phyloP scores from a whole-genome alignment of 2,888 invertebrate genomes.

The Agrotis puta region DNA sequence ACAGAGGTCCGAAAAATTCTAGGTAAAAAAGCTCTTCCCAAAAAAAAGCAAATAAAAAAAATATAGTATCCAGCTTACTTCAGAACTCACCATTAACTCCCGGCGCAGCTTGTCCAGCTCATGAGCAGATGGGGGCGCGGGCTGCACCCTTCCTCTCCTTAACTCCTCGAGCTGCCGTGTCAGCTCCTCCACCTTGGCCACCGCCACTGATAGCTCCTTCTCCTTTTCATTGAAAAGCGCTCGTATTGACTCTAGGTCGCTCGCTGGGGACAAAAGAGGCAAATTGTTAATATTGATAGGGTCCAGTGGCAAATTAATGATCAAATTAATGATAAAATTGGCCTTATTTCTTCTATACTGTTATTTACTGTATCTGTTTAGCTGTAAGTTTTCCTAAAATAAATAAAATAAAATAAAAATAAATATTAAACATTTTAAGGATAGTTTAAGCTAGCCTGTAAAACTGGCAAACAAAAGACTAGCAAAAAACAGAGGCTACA shows the following conservation, averaged over 20 bases:
- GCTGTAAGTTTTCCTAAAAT: no score
- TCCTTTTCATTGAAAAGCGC: slow-evolving; percentile 99
- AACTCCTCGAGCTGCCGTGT: slow-evolving; percentile 98
- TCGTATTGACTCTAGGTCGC: slow-evolving; percentile 98
- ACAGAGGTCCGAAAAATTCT: no score
- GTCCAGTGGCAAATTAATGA: no score
- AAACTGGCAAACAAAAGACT: no score
- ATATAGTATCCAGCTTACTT: slow-evolving; percentile 28
- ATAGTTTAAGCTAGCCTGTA: no score
- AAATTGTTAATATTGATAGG: neutral
- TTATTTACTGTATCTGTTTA: no score
- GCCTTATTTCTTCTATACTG: no score
- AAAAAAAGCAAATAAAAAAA: slow-evolving; percentile 25
- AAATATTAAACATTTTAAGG: no score
- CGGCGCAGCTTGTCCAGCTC: slow-evolving; percentile 98
- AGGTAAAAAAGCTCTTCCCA: neutral
- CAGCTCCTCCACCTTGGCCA: slow-evolving; percentile 98
- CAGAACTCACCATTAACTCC: slow-evolving; percentile 95
- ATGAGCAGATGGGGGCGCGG: slow-evolving; percentile 93
- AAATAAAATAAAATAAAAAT: no score
- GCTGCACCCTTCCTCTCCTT: slow-evolving; percentile 92
- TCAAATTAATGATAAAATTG: no score
- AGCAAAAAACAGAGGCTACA: no score
- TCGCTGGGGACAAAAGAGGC: slow-evolving; percentile 92
- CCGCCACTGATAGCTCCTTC: slow-evolving; percentile 98